phyloP scores from a whole-genome alignment of 53 echinoderm and acorn worm species.

The Echinarachnius parma region DNA sequence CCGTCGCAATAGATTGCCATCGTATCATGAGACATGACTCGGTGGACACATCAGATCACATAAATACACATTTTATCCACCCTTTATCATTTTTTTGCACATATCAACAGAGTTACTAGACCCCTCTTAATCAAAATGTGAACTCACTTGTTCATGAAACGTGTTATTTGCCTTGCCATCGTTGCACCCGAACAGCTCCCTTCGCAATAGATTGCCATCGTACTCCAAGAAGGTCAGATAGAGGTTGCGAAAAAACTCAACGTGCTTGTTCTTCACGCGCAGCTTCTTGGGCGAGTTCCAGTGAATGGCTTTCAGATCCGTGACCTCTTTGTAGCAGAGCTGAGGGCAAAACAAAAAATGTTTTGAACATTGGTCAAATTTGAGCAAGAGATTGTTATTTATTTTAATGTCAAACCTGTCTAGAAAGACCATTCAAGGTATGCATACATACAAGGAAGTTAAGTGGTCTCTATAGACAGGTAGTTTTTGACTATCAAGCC shows the following conservation, averaged over 20 bases:
- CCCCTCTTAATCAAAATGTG: too few relatives aligned
- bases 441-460: too few relatives aligned
- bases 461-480: too few relatives aligned
- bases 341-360: conserved; percentile 14
- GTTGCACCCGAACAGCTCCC: conserved; percentile 86
- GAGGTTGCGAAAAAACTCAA: conserved; percentile 95
- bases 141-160: conserved; percentile 61
- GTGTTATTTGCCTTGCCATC: conserved; percentile 73
- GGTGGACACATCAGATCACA: too few relatives aligned
- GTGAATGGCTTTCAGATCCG: conserved; percentile 88
- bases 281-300: conserved; percentile 99
- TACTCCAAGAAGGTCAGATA: conserved; percentile 97
- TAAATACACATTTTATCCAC: too few relatives aligned
- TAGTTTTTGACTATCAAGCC: too few relatives aligned
- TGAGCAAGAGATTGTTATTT: too few relatives aligned
- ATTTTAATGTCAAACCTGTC: too few relatives aligned
- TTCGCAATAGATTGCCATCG: conserved; percentile 85
- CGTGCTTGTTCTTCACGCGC: conserved; percentile 97
- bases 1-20: conserved; percentile 84
- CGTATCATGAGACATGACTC: conserved; percentile 94
- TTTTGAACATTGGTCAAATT: too few relatives aligned
- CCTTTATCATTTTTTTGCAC: too few relatives aligned
- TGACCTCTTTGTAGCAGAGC: conserved; percentile 95
- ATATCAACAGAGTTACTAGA: too few relatives aligned
- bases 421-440: too few relatives aligned